These are phyloP conservation scores for Cassiopea xamachana DNA, from an alignment of 30 jellyfish, hydroid and myxozoan species.

Conservation along the genomic window DNA sequence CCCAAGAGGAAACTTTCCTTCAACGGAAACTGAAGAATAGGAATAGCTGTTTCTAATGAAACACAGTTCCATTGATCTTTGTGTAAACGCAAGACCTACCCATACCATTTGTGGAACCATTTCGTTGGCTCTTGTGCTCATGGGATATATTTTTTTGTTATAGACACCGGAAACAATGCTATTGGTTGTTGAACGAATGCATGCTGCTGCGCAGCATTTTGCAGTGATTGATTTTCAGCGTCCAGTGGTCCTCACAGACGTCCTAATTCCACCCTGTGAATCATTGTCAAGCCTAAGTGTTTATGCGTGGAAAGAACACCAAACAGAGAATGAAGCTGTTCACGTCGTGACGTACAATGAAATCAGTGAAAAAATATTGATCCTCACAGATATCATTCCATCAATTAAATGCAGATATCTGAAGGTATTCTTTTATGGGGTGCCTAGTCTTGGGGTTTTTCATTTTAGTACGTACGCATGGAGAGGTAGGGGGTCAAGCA, in stretches of 20 bases:
- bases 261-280: slow-evolving; percentile 84
- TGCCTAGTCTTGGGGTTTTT: neutral
- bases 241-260: slow-evolving; percentile 76
- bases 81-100: too few relatives aligned
- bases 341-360: slow-evolving; percentile 72
- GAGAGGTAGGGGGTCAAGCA: too few relatives aligned
- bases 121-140: neutral
- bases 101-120: neutral
- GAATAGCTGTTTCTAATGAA: too few relatives aligned
- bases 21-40: too few relatives aligned
- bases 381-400: slow-evolving; percentile 73
- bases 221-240: slow-evolving; percentile 81
- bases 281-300: slow-evolving; percentile 73
- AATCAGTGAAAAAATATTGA: slow-evolving; percentile 69
- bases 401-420: slow-evolving; percentile 64
- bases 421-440: slow-evolving; percentile 49
- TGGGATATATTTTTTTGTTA: neutral
- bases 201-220: slow-evolving; percentile 86
- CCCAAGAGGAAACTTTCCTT: too few relatives aligned
- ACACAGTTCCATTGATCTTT: too few relatives aligned
- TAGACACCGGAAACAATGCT: slow-evolving; percentile 80
- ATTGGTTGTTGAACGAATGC: slow-evolving; percentile 90
- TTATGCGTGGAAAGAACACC: slow-evolving; percentile 77
- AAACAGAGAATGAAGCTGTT: slow-evolving; percentile 71
- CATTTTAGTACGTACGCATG: too few relatives aligned